phyloP scores from a whole-genome alignment of 1,140 invertebrate species.

The Uloborus diversus region DNA sequence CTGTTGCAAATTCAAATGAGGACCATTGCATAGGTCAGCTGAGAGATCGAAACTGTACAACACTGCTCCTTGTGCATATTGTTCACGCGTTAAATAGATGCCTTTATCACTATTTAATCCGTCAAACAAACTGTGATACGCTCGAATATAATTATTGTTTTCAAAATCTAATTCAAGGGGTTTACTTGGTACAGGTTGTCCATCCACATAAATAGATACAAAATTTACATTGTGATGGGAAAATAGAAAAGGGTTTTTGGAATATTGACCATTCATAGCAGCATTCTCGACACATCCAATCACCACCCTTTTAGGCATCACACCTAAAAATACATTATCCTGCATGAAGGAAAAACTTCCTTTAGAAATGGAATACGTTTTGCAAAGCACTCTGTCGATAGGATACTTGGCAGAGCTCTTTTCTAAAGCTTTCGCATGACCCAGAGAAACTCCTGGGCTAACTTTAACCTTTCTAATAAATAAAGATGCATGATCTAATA shows the following conservation, averaged over 20 bases:
- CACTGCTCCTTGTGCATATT: not conserved
- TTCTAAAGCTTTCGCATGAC: not conserved
- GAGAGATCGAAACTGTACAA: conserved; percentile 7
- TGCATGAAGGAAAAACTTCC: not conserved
- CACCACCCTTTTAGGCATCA: not conserved
- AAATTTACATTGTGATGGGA: not conserved
- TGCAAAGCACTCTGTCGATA: not conserved
- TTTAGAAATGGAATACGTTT: not conserved
- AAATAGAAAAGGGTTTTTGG: conserved; percentile 1
- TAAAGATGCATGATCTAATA: not conserved
- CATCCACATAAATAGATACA: conserved; percentile 6
- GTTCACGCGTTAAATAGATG: not conserved
- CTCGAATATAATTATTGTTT: not conserved
- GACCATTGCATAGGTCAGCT: not conserved
- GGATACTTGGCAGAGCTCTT: not conserved
- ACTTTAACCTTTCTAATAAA: conserved; percentile 16
- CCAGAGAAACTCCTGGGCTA: not conserved
- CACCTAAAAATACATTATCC: conserved; percentile 26
- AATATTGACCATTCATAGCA: not conserved
- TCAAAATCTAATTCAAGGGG: not conserved
- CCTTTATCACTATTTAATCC: not conserved
- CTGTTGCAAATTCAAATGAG: not conserved
- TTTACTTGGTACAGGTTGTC: not conserved
- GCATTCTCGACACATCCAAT: not conserved
- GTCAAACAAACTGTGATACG: not conserved